phyloP scores from a whole-genome alignment of 2,797 vertebrate species.

The Myotis findleyi region DNA sequence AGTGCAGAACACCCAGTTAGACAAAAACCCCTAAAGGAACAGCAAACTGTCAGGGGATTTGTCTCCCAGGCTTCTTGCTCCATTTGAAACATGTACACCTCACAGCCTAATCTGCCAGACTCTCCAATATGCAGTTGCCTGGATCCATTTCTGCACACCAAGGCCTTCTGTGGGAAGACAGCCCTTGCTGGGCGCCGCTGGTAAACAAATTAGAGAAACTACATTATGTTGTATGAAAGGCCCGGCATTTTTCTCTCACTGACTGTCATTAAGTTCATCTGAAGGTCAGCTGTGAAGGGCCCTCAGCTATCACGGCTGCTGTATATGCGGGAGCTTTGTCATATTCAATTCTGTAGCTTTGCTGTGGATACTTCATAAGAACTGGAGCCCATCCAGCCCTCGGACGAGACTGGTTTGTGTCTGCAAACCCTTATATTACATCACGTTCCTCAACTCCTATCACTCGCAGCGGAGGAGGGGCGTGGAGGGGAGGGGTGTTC shows the following conservation, averaged over 20 bases:
- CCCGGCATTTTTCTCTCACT: conserved; percentile 72
- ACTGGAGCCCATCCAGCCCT: conserved; percentile 41
- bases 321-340: conserved; percentile 9
- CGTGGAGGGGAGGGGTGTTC: background rate
- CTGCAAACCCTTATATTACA: background rate
- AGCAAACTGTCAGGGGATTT: background rate
- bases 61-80: background rate
- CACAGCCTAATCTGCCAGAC: background rate
- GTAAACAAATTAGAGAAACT: conserved; percentile 77
- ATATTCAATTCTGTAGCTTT: conserved; percentile 55
- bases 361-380: conserved; percentile 38
- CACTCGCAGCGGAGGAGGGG: background rate
- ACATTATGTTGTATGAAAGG: conserved; percentile 67
- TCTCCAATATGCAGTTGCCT: background rate
- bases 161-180: conserved; percentile 48
- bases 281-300: conserved; percentile 70
- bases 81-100: background rate
- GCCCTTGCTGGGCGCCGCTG: conserved; percentile 54
- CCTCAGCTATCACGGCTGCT: background rate
- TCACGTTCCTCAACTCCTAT: background rate
- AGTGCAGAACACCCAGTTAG: conserved; percentile 23
- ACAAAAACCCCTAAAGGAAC: background rate
- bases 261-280: conserved; percentile 77
- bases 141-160: conserved; percentile 56
- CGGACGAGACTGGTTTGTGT: conserved; percentile 20